A percentile compares a stretch with the other conserved stretches of the same genome.
Evolutionary conservation across 2,888 invertebrate species (phyloP).

Genomic region (Drosophila suboccidentalis): DNA sequence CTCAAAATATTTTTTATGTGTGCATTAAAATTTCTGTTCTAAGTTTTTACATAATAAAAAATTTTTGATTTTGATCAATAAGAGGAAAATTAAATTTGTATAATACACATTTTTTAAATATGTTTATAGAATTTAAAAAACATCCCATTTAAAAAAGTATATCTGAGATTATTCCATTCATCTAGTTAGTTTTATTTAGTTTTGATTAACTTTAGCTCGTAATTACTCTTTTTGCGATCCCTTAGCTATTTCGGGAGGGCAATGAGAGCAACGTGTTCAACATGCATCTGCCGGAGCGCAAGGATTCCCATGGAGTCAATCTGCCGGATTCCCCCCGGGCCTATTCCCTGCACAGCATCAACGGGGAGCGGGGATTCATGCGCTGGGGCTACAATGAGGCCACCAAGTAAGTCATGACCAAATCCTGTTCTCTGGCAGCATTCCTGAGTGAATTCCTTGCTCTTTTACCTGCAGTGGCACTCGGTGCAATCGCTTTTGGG

Average conservation of each 20-base stretch:
- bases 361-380: conserved; percentile 88
- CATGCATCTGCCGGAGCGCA: conserved; percentile 86
- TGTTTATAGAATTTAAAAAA: too few species aligned
- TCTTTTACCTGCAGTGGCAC: conserved; percentile 85
- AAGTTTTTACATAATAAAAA: too few species aligned
- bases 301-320: conserved; percentile 68
- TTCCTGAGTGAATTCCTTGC: not conserved
- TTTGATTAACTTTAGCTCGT: too few species aligned
- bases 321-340: conserved; percentile 73
- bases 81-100: too few species aligned
- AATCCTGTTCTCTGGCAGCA: too few species aligned
- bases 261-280: conserved; percentile 86
- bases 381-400: conserved; percentile 88
- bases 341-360: conserved; percentile 88
- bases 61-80: too few species aligned
- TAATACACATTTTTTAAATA: too few species aligned
- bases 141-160: too few species aligned
- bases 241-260: conserved; percentile 88
- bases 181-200: too few species aligned
- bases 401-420: conserved; percentile 66
- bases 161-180: too few species aligned
- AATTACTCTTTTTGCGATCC: not conserved
- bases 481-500: conserved; percentile 89
- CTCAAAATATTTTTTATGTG: too few species aligned
- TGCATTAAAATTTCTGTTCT: too few species aligned